Conservation (phyloP, 2,113 vertebrate species). For the Talpa occidentalis region DNA sequence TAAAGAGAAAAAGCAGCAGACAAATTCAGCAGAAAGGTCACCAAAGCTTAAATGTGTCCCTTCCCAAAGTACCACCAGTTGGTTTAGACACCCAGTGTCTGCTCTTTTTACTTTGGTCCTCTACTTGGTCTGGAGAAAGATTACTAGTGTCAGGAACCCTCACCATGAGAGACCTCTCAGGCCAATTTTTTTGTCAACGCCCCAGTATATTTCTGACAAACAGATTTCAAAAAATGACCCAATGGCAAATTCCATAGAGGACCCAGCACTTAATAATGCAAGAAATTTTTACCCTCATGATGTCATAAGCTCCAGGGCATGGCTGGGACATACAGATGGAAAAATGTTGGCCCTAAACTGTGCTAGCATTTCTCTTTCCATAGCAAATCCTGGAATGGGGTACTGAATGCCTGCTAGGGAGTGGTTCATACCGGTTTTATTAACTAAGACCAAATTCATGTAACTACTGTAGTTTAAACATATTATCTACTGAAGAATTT, state of each 20-base stretch:
- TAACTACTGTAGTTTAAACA: neutral
- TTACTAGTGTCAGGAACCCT: neutral
- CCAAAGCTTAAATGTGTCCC: neutral
- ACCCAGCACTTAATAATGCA: neutral
- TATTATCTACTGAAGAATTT: neutral
- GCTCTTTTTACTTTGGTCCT: neutral
- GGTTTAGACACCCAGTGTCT: neutral
- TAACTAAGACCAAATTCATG: neutral
- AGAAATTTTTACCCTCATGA: neutral
- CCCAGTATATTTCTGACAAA: conserved; percentile 28
- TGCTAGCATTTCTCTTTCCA: neutral
- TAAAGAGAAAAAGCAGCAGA: neutral
- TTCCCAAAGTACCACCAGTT: neutral
- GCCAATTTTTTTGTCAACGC: neutral
- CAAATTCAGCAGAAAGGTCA: neutral
- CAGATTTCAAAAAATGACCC: neutral
- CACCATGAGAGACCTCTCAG: neutral
- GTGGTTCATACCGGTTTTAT: neutral
- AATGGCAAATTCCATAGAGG: neutral
- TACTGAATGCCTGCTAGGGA: neutral
- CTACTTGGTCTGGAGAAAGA: neutral
- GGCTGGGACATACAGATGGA: neutral
- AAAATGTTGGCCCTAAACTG: neutral
- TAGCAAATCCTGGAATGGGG: neutral
- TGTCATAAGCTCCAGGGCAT: neutral